Evolutionary conservation across 2,888 invertebrate genomes (phyloP).

Genomic region (Petrophora chlorosata): DNA sequence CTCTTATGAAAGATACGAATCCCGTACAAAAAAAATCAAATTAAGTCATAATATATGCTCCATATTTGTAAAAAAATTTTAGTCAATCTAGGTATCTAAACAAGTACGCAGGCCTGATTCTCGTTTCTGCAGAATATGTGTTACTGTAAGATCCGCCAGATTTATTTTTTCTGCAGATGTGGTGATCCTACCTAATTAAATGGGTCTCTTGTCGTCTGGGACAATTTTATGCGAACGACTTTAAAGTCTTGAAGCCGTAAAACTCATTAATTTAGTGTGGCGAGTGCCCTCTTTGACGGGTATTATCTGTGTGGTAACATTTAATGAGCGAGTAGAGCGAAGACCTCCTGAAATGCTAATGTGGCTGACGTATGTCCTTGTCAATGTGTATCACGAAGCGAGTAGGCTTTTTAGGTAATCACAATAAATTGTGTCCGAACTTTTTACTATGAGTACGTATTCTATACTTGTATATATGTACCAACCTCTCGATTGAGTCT

Average conservation of each 20-base stretch:
- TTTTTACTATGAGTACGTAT: no score
- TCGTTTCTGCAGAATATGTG: neutral
- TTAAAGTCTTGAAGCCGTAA: conserved; percentile 65
- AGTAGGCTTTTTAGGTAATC: no score
- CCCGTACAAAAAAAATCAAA: no score
- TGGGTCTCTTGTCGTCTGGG: conserved; percentile 67
- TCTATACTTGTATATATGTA: neutral
- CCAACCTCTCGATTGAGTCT: neutral
- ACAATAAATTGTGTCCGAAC: no score
- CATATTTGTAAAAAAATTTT: no score
- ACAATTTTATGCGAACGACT: conserved; percentile 73
- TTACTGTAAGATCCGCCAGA: neutral
- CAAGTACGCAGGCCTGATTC: no score
- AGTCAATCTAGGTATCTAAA: no score
- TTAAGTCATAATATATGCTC: no score
- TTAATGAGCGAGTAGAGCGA: conserved; percentile 49
- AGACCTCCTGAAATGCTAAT: conserved; percentile 1
- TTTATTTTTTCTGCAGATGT: conserved; percentile 33
- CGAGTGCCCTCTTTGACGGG: conserved; percentile 59
- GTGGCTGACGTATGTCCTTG: neutral
- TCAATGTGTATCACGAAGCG: neutral
- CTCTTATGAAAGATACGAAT: no score
- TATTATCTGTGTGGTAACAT: conserved; percentile 61
- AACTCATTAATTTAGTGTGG: conserved; percentile 65
- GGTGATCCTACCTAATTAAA: conserved; percentile 74